These are phyloP conservation scores for Lissocephala sabroskyi DNA, from an alignment of 2,888 invertebrate genomes.

Conservation along the genomic window DNA sequence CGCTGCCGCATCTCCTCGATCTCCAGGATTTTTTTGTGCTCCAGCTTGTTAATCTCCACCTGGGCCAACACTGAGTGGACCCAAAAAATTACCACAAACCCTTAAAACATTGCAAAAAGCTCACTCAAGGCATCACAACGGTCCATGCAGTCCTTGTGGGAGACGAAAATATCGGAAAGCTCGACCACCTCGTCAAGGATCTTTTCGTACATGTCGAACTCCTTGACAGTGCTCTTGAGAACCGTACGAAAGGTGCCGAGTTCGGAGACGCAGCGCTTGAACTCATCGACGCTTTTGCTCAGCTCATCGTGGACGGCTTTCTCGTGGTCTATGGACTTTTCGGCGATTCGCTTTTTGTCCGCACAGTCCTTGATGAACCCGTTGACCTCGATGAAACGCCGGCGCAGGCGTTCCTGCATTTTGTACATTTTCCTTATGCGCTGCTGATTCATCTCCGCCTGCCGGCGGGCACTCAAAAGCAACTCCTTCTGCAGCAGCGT, in stretches of 20 bases:
- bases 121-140: slow-evolving; percentile 71
- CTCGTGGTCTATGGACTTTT: slow-evolving; percentile 61
- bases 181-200: slow-evolving; percentile 67
- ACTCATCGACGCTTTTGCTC: slow-evolving; percentile 44
- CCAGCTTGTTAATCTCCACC: slow-evolving; percentile 65
- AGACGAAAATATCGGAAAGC: slow-evolving; percentile 58
- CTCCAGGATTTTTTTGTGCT: slow-evolving; percentile 53
- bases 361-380: slow-evolving; percentile 70
- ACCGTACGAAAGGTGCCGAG: slow-evolving; percentile 54
- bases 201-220: slow-evolving; percentile 67
- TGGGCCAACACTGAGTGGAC: slow-evolving; percentile 68
- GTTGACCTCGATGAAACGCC: slow-evolving; percentile 69
- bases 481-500: slow-evolving; percentile 59
- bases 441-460: slow-evolving; percentile 52
- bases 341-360: slow-evolving; percentile 63
- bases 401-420: slow-evolving; percentile 58
- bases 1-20: slow-evolving; percentile 68
- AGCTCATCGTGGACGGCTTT: slow-evolving; percentile 51
- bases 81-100: background rate
- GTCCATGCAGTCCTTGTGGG: slow-evolving; percentile 69
- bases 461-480: slow-evolving; percentile 56
- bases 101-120: background rate
- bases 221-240: slow-evolving; percentile 56
- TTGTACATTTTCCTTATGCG: slow-evolving; percentile 63
- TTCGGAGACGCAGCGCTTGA: slow-evolving; percentile 38